These are phyloP conservation scores for Orientallactaga bullata DNA, from an alignment of 2,113 vertebrate species.

Conservation along the genomic window DNA sequence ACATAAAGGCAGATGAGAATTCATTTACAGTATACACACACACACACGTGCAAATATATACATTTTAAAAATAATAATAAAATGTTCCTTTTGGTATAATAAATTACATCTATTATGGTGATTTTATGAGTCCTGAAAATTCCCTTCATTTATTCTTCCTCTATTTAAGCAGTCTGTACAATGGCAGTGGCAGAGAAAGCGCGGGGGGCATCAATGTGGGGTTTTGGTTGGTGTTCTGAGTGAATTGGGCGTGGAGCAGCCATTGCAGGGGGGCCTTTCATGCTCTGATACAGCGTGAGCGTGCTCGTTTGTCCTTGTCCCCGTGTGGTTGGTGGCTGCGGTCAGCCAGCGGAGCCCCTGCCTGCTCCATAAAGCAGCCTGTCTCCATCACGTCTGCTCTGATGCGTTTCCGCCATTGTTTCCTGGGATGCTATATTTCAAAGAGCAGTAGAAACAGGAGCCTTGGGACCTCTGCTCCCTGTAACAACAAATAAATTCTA, in stretches of 20 bases:
- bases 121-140: conserved; percentile 36
- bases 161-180: background rate
- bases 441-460: background rate
- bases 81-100: conserved; percentile 17
- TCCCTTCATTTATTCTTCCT: conserved; percentile 40
- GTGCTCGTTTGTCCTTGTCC: background rate
- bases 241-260: background rate
- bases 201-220: background rate
- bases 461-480: background rate
- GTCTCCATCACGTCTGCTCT: background rate
- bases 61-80: no score
- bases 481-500: background rate
- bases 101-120: background rate
- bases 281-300: background rate
- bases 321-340: background rate
- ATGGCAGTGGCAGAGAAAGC: background rate
- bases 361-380: background rate
- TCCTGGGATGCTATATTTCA: conserved; percentile 14
- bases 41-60: no score
- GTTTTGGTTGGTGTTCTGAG: background rate
- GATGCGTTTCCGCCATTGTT: background rate
- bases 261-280: background rate
- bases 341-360: no score
- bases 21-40: no score
- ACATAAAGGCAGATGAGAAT: no score